These are phyloP conservation scores for Drosophila lini DNA, from an alignment of 1,140 invertebrate species.

Conservation along the genomic window DNA sequence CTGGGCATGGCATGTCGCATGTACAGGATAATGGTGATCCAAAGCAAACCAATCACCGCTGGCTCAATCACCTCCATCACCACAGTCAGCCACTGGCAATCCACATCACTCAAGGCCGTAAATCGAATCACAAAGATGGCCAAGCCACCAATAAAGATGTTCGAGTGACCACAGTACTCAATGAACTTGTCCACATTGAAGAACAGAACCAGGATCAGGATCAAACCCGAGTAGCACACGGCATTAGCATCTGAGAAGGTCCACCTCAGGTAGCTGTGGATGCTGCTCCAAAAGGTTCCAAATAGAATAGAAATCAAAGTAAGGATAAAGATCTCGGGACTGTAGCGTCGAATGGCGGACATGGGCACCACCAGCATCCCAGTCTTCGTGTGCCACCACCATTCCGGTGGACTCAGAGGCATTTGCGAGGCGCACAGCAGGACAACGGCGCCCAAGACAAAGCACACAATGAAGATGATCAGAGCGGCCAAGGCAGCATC, in stretches of 20 bases:
- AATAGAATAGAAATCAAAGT: slow-evolving; percentile 89
- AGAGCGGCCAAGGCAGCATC: slow-evolving; percentile 74
- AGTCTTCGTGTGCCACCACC: slow-evolving; percentile 93
- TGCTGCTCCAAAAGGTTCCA: slow-evolving; percentile 91
- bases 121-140: slow-evolving; percentile 92
- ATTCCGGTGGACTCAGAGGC: slow-evolving; percentile 91
- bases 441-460: slow-evolving; percentile 73
- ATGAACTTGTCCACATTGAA: slow-evolving; percentile 92
- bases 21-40: slow-evolving; percentile 93
- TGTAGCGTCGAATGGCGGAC: slow-evolving; percentile 89
- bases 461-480: slow-evolving; percentile 87
- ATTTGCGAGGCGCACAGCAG: slow-evolving; percentile 85
- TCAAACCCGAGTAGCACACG: slow-evolving; percentile 84
- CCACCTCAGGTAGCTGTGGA: slow-evolving; percentile 91
- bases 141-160: slow-evolving; percentile 92
- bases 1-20: slow-evolving; percentile 91
- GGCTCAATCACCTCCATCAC: slow-evolving; percentile 91
- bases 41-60: slow-evolving; percentile 92
- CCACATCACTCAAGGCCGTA: slow-evolving; percentile 88
- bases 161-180: slow-evolving; percentile 93
- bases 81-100: slow-evolving; percentile 87
- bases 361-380: slow-evolving; percentile 90
- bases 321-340: slow-evolving; percentile 89
- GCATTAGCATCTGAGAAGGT: slow-evolving; percentile 61
- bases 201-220: slow-evolving; percentile 88